Conservation (phyloP, 2,113 vertebrate species). For the Fukomys damarensis region DNA sequence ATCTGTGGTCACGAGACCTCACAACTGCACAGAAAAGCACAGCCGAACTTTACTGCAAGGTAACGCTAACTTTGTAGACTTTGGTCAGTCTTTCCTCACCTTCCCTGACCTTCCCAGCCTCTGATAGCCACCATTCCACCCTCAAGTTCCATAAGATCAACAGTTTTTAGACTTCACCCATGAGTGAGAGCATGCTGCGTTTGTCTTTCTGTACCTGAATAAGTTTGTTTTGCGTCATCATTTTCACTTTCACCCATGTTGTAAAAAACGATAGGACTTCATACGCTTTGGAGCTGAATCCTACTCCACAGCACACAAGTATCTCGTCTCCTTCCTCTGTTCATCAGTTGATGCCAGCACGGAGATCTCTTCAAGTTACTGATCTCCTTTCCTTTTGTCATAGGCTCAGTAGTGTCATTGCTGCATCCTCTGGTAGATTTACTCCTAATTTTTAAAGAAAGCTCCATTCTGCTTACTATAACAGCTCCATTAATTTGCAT, state of each 20-base stretch:
- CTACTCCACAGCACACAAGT: not conserved
- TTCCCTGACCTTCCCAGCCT: not conserved
- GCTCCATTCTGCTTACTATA: not conserved
- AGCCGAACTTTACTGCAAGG: not conserved
- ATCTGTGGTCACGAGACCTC: not conserved
- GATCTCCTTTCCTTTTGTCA: not conserved
- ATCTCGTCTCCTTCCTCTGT: not conserved
- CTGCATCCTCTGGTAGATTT: not conserved
- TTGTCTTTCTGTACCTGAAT: not conserved
- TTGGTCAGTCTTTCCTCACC: not conserved
- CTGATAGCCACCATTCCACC: not conserved
- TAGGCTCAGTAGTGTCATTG: not conserved
- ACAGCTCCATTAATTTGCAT: not conserved
- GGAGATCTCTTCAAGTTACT: not conserved
- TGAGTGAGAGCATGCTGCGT: not conserved
- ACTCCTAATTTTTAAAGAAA: not conserved
- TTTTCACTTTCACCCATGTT: not conserved
- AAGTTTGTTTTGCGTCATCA: not conserved
- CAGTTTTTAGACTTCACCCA: too few relatives aligned
- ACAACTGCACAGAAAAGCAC: not conserved
- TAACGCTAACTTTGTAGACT: not conserved
- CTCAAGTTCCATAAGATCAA: not conserved
- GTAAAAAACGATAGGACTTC: not conserved
- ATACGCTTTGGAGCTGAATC: not conserved
- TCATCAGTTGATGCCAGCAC: too few relatives aligned